phyloP scores from a whole-genome alignment of 2,113 vertebrate genomes.

The Tragulus kanchil region DNA sequence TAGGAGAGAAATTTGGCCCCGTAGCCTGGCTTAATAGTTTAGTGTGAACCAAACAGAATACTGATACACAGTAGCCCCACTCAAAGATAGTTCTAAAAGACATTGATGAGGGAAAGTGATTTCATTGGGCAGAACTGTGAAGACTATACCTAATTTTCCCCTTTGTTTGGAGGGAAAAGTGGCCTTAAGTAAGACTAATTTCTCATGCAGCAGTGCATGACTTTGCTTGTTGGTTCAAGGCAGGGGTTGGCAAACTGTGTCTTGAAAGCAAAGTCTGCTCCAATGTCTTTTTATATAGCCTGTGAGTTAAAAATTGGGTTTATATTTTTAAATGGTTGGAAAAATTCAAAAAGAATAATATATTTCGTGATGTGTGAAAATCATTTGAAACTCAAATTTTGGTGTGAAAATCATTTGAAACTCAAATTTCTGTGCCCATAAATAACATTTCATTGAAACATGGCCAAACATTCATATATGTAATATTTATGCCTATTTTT shows the following conservation, averaged over 20 bases:
- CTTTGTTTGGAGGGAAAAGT: neutral
- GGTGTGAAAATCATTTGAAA: neutral
- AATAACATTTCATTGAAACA: neutral
- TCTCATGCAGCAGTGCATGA: neutral
- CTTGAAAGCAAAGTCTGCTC: too few species aligned
- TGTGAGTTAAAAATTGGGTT: neutral
- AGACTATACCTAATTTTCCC: neutral
- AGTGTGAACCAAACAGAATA: neutral
- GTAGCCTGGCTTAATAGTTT: neutral
- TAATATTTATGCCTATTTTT: neutral
- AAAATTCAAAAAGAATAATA: neutral
- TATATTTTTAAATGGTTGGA: neutral
- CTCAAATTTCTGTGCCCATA: neutral
- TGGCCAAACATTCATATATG: neutral
- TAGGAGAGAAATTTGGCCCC: neutral
- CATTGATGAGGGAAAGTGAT: neutral
- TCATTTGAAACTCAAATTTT: neutral
- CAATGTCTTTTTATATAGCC: neutral
- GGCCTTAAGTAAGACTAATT: neutral
- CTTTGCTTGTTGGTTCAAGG: neutral
- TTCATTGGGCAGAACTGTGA: neutral
- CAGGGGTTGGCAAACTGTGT: neutral
- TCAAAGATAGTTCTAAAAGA: neutral
- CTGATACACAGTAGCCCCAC: fast-evolving
- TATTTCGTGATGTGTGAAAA: slow-evolving; percentile 25